Evolutionary conservation across 2,113 vertebrate genomes (phyloP), one percentile per base, ranked within the genome.

Genomic region (Platichthys flesus): DNA sequence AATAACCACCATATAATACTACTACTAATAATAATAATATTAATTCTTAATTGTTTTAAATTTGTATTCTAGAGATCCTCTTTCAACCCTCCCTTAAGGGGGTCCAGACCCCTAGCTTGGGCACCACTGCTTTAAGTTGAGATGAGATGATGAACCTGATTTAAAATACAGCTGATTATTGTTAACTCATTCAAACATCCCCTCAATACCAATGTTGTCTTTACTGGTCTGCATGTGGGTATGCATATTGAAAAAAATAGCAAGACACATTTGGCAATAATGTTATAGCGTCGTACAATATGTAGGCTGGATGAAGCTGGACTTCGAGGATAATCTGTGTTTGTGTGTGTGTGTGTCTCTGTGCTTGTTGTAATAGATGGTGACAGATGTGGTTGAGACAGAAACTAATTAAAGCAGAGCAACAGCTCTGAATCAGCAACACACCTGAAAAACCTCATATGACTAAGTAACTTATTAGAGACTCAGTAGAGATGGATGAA

Each of bases 391-490:
- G 60, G 74, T 62, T 76, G 57, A 80, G 66, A 61, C 42, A 62
- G 18, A 16, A 79, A 26, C 70, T 83, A 86, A 86, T 89, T 77
- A 88, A 77, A 78, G 58, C 72, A 64, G 37, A 49, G 62, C 76
- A 81, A 74, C 74, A 69, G 51, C 62, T 78, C 49, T 28, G 69
- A 76, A 79, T 76, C 82, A 74, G 65, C 40, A 70, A 9, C 65
- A 71, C 64, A 77, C 71, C 69, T 62, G 77, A 59, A 76, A 84
- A 90, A 82, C 82, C 79, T 84, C 71, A 86, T 28, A 73, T 81
- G 75, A 71, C 74, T 81, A 65, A 88, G 56, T 79, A 85, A 77
- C 59, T 82, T 82, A 79, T 79, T 82, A 85, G 76, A 71, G 49
- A 64, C 35, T 35, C 65, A 75, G 75, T 62, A 61, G 42, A 51